Conservation (phyloP, 2,113 vertebrate species). For the Xenotilapia leptura region DNA sequence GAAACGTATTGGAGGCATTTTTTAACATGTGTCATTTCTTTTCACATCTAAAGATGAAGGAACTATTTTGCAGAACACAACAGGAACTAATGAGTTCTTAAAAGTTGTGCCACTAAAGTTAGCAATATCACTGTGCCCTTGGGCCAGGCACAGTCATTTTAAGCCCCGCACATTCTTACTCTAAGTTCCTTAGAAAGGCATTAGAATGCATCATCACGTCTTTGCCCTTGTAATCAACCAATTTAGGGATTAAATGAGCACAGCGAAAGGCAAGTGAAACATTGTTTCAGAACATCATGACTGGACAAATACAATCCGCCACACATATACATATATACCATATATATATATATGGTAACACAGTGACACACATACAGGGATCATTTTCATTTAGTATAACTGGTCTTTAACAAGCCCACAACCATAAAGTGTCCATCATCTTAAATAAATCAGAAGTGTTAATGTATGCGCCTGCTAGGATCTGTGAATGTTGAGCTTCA, state of each 20-base stretch:
- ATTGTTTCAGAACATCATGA: constrained; percentile 27
- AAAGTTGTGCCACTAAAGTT: background rate
- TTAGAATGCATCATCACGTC: constrained; percentile 9
- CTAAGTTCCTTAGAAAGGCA: background rate
- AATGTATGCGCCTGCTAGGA: background rate
- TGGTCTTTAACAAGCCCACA: background rate
- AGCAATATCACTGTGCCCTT: constrained; percentile 7
- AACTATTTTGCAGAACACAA: background rate
- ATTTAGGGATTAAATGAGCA: constrained; percentile 33
- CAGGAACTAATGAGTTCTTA: background rate
- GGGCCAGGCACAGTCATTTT: background rate
- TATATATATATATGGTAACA: background rate
- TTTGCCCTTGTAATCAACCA: constrained; percentile 15
- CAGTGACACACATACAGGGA: background rate
- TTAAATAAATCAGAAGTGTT: background rate
- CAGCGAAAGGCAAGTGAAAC: constrained; percentile 6
- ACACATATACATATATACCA: background rate
- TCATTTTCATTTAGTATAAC: background rate
- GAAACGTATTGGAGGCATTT: background rate
- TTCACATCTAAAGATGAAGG: background rate
- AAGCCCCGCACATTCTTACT: background rate
- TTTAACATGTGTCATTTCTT: background rate
- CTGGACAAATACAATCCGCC: constrained; percentile 26
- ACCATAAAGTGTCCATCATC: background rate
- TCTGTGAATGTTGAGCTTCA: background rate